phyloP scores from a whole-genome alignment of 2,113 vertebrate genomes.

The Eubucco bourcierii region DNA sequence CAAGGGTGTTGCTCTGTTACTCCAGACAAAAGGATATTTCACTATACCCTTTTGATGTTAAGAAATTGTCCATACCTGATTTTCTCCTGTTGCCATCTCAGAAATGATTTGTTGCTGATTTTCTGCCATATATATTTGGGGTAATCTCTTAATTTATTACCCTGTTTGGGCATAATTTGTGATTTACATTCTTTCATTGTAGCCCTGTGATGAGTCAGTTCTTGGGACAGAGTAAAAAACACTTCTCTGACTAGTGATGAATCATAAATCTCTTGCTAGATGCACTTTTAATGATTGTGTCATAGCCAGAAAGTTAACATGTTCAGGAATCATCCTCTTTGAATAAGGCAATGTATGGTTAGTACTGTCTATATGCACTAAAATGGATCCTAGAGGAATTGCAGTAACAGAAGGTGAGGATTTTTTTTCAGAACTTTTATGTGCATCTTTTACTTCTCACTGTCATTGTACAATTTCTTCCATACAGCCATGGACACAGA shows the following conservation, averaged over 20 bases:
- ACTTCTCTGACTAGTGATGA: neutral
- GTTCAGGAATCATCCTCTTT: neutral
- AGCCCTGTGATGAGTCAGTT: neutral
- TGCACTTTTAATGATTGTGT: neutral
- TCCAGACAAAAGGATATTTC: neutral
- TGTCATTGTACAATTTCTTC: conserved; percentile 79
- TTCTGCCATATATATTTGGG: neutral
- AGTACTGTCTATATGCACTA: neutral
- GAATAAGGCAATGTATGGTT: neutral
- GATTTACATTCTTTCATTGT: neutral
- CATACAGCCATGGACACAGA: conserved; percentile 95
- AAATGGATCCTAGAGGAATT: neutral
- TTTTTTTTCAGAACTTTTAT: neutral
- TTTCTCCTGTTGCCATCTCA: neutral
- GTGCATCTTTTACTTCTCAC: conserved; percentile 16
- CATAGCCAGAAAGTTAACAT: neutral
- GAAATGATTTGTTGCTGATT: neutral
- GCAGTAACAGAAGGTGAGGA: neutral
- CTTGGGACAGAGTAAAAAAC: neutral
- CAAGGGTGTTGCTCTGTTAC: neutral
- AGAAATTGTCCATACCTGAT: neutral
- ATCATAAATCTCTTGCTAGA: neutral
- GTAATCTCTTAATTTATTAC: neutral
- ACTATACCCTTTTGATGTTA: neutral
- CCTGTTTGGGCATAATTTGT: neutral